Evolutionary conservation across 2,797 vertebrate genomes (phyloP).

Genomic region (Chiloscyllium punctatum): DNA sequence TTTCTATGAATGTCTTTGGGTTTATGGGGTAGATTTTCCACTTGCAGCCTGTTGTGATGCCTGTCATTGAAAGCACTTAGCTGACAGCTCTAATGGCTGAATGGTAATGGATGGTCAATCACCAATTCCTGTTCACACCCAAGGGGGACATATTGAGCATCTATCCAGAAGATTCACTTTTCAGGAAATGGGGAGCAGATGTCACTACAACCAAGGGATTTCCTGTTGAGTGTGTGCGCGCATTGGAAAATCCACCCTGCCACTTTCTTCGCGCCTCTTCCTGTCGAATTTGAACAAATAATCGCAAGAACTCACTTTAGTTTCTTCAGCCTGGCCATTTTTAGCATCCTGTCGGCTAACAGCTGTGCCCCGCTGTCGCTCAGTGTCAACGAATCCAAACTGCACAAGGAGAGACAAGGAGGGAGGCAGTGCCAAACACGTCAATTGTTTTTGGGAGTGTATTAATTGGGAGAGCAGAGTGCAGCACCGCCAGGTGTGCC

Average conservation of each 20-base stretch:
- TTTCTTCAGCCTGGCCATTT: conserved; percentile 4
- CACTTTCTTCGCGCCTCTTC: not conserved
- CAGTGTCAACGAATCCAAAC: conserved; percentile 22
- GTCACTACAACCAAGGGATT: not conserved
- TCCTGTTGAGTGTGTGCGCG: not conserved
- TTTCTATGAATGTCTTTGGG: not conserved
- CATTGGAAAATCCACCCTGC: not conserved
- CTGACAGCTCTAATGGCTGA: not conserved
- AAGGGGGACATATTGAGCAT: not conserved
- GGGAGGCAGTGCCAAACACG: not conserved
- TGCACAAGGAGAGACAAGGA: not conserved
- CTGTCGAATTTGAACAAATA: not conserved
- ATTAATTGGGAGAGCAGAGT: not conserved
- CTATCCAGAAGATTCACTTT: too few relatives aligned
- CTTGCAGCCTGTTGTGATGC: not conserved
- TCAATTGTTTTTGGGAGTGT: not conserved
- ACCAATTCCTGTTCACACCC: not conserved
- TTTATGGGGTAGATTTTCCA: not conserved
- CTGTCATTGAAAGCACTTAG: not conserved
- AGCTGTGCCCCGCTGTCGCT: not conserved
- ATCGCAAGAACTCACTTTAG: conserved; percentile 10
- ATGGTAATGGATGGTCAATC: not conserved
- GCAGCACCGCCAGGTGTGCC: not conserved
- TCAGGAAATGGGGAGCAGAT: not conserved
- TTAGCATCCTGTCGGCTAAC: not conserved